Percentiles rank a stretch among this genome's conserved stretches.
These are phyloP conservation scores for Diarsia dahlii DNA, from an alignment of 2,888 invertebrate genomes.

Conservation along the genomic window DNA sequence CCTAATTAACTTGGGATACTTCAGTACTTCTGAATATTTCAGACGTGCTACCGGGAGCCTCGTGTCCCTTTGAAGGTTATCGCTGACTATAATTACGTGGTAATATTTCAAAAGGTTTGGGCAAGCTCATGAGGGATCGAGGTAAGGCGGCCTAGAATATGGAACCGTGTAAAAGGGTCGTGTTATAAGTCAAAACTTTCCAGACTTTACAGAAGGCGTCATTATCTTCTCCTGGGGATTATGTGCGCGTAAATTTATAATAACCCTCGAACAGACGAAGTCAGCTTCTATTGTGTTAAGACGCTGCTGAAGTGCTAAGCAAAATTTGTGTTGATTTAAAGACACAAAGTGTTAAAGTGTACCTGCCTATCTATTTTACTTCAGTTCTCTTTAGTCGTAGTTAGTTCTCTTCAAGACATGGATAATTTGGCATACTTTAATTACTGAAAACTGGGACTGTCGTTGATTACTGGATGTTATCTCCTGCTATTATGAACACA, in stretches of 20 bases:
- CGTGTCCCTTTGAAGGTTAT: constrained; percentile 71
- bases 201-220: constrained; percentile 61
- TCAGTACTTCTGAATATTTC: constrained; percentile 83
- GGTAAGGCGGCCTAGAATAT: constrained; percentile 51
- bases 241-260: constrained; percentile 57
- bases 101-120: constrained; percentile 74
- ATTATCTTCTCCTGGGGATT: constrained; percentile 58
- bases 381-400: no score
- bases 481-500: neutral
- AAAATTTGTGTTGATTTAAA: neutral
- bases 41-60: constrained; percentile 69
- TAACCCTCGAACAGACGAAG: constrained; percentile 29
- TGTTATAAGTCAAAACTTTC: constrained; percentile 61
- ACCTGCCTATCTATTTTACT: neutral
- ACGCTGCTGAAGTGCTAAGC: neutral
- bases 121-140: constrained; percentile 45
- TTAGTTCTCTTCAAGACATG: neutral
- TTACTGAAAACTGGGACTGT: neutral
- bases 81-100: constrained; percentile 73
- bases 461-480: neutral
- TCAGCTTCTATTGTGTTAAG: constrained; percentile 30
- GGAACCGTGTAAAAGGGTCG: constrained; percentile 52
- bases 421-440: neutral
- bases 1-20: constrained; percentile 85
- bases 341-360: neutral